Conservation (phyloP, 1,140 invertebrate species). For the Anthonomus grandis region DNA sequence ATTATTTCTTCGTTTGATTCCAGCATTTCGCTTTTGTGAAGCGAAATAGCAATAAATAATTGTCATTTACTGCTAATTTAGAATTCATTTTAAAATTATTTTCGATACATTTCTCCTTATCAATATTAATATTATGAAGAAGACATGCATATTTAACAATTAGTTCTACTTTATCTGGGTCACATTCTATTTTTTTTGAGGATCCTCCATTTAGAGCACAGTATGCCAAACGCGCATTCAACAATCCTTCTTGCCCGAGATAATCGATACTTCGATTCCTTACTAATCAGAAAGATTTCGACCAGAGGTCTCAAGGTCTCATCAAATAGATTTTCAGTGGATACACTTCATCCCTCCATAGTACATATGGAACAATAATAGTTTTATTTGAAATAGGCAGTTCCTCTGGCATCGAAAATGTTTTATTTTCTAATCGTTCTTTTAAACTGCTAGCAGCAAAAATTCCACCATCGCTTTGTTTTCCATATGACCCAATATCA, state of each 20-base stretch:
- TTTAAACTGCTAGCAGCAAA: conserved; percentile 36
- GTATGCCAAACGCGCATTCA: conserved; percentile 22
- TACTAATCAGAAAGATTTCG: conserved; percentile 35
- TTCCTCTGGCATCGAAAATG: conserved; percentile 13
- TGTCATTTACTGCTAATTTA: neutral
- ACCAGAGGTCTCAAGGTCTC: conserved; percentile 33
- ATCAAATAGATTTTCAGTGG: conserved; percentile 38
- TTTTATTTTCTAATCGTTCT: conserved; percentile 7
- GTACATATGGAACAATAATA: conserved; percentile 29
- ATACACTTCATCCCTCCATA: conserved; percentile 41
- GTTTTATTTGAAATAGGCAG: neutral
- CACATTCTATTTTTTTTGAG: conserved; percentile 31
- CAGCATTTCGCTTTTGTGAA: no score
- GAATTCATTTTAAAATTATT: neutral
- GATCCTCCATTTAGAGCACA: conserved; percentile 40
- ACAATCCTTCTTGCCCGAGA: conserved; percentile 36
- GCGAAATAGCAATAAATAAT: no score
- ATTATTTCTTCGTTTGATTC: neutral
- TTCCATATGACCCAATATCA: conserved; percentile 49
- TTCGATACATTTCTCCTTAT: conserved; percentile 1
- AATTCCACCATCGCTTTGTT: conserved; percentile 45
- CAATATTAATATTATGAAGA: conserved; percentile 21
- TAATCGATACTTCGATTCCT: conserved; percentile 48
- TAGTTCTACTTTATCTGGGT: conserved; percentile 19
- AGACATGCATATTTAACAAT: conserved; percentile 21